A percentile compares a stretch with the other conserved stretches of the same genome.
These are phyloP conservation scores for Centropus bengalensis DNA, from an alignment of 2,113 vertebrate genomes.

Conservation along the genomic window DNA sequence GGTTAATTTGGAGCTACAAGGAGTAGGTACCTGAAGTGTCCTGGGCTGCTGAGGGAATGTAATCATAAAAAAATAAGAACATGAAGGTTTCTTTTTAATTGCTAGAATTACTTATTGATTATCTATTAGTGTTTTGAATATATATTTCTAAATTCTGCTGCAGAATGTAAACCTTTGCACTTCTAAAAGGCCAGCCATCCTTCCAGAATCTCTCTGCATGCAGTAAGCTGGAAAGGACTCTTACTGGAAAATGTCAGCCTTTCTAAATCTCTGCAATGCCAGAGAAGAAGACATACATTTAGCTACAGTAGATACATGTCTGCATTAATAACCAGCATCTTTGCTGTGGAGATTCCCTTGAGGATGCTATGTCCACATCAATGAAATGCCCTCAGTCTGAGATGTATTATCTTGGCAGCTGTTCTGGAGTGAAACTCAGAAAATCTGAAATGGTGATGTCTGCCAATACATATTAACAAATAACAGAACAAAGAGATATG, in stretches of 20 bases:
- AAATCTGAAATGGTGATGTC: background rate
- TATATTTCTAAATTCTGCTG: conserved; percentile 37
- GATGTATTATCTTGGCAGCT: conserved; percentile 34
- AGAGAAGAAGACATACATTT: conserved; percentile 29
- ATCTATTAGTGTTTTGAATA: background rate
- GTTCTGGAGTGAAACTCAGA: conserved; percentile 25
- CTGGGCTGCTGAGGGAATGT: background rate
- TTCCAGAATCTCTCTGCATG: conserved; percentile 7
- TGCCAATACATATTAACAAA: background rate
- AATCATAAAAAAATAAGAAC: background rate
- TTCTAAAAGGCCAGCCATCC: conserved; percentile 36
- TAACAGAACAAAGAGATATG: background rate
- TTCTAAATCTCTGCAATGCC: background rate
- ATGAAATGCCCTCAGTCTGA: conserved; percentile 22
- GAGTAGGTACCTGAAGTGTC: background rate
- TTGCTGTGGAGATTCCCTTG: conserved; percentile 19
- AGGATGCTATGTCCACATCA: conserved; percentile 28
- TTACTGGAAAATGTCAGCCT: conserved; percentile 35
- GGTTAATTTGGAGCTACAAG: background rate
- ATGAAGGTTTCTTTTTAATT: background rate
- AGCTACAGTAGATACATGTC: conserved; percentile 8
- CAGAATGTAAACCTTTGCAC: background rate
- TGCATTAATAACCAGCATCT: conserved; percentile 39
- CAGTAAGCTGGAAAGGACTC: background rate
- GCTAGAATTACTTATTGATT: background rate